Base-by-base conservation (phyloP, 2,113 vertebrate genomes). In the Prunella himalayana region DNA sequence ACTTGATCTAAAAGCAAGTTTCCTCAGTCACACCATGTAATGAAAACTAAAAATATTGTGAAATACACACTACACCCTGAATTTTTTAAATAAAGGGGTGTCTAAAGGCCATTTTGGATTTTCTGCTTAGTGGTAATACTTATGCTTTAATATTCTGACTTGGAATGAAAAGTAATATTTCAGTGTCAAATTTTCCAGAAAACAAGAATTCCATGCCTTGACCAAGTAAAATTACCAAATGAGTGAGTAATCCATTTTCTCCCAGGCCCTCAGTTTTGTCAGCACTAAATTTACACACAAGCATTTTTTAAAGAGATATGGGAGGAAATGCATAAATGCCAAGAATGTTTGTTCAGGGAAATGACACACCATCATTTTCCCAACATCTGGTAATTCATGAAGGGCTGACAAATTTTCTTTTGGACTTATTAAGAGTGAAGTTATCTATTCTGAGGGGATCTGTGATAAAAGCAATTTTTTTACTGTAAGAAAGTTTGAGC, bases 311-410 rank as follows among this genome's bases (percentile, higher is more conserved):
- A 91, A 90, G 76, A 94, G 78, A 93, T 95, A 89, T 2, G 54
- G 75, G 94, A 95, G 80, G 92, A 97, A 96, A 93, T 83, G 79
- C 59, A 95, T 68, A 92, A 95, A 96, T 96, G 86, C 71, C 82
- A 89, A 90, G 91, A 95, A 93, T 95, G 76, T 90, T 95, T 96
- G 90, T 63, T 92, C 61, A 91, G 92, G 84, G 81, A 94, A 95
- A 96, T 83, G 64, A 94, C 84, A 93, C 69, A 39, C 86, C 68
- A 83, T 79, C 53, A 53, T 93, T 95, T 90, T 89, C 79, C 70
- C 84, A 97, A 91, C 86, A 92, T 92, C 90, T 96, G 90, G 61
- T 73, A 88, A 69, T 78, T 82, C 68, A 84, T 50, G 93, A 90
- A 92, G 71, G 75, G 25, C 61, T 87, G 66, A 94, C 44, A 92